Conservation (phyloP, 30 jellyfish, hydroid and myxozoan species). For the Cassiopea andromeda region DNA sequence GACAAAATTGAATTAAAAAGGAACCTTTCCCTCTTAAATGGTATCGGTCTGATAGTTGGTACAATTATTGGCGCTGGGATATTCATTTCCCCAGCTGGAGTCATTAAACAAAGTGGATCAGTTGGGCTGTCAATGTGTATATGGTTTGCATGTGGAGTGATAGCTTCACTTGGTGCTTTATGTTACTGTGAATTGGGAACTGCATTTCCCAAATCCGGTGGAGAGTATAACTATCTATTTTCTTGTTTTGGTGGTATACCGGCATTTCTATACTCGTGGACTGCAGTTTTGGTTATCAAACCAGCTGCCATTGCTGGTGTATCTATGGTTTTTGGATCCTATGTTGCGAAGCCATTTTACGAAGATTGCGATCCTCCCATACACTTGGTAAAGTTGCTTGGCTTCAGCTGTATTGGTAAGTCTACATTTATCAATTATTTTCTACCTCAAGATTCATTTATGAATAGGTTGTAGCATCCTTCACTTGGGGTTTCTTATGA, state of each 20-base stretch:
- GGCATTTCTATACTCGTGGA: constrained; percentile 86
- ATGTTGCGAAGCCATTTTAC: constrained; percentile 79
- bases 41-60: constrained; percentile 84
- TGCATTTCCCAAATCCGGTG: constrained; percentile 75
- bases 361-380: constrained; percentile 63
- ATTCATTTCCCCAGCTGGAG: constrained; percentile 81
- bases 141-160: constrained; percentile 86
- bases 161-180: constrained; percentile 77
- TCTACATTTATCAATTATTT: not conserved
- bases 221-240: constrained; percentile 67
- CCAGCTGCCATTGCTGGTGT: constrained; percentile 87
- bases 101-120: constrained; percentile 69
- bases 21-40: constrained; percentile 51
- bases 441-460: too few relatives aligned
- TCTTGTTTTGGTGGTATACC: constrained; percentile 82
- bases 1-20: constrained; percentile 62
- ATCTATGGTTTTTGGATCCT: constrained; percentile 69
- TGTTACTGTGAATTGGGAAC: constrained; percentile 92
- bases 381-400: constrained; percentile 27
- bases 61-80: constrained; percentile 90
- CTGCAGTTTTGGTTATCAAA: constrained; percentile 72
- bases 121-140: constrained; percentile 77
- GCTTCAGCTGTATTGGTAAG: constrained; percentile 65
- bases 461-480: too few relatives aligned
- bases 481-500: too few relatives aligned